Evolutionary conservation across 2,888 invertebrate genomes (phyloP).

Genomic region (Mantis religiosa): DNA sequence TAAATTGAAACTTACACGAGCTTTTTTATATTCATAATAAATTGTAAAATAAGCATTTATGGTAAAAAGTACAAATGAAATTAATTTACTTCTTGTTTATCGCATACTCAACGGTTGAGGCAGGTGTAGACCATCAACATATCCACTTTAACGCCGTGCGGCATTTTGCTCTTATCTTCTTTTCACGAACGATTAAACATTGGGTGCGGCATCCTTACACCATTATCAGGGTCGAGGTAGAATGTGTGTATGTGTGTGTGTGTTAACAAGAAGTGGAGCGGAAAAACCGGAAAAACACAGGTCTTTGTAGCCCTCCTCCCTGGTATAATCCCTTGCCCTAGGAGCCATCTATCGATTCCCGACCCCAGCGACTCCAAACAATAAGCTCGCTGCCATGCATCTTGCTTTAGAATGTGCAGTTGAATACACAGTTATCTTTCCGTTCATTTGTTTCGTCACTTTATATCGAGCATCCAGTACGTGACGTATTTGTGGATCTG

Average conservation of each 20-base stretch:
- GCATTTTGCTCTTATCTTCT: not conserved
- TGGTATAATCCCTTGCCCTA: not conserved
- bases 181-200: not conserved
- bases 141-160: not conserved
- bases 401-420: not conserved
- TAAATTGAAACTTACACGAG: too few species aligned
- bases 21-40: too few species aligned
- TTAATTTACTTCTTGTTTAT: too few species aligned
- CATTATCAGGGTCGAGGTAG: not conserved
- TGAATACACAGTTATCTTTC: not conserved
- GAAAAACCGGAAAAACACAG: not conserved
- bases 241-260: not conserved
- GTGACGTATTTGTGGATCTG: not conserved
- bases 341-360: not conserved
- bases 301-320: not conserved
- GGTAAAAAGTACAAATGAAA: too few species aligned
- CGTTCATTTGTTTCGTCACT: not conserved
- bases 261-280: not conserved
- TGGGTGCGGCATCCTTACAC: not conserved
- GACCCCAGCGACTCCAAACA: not conserved
- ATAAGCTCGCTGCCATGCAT: not conserved
- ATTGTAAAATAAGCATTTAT: too few species aligned
- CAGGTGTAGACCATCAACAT: not conserved
- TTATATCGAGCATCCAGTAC: not conserved
- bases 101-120: too few species aligned